Evolutionary conservation across 2,113 vertebrate species (phyloP).

Genomic region (Eidolon helvum): DNA sequence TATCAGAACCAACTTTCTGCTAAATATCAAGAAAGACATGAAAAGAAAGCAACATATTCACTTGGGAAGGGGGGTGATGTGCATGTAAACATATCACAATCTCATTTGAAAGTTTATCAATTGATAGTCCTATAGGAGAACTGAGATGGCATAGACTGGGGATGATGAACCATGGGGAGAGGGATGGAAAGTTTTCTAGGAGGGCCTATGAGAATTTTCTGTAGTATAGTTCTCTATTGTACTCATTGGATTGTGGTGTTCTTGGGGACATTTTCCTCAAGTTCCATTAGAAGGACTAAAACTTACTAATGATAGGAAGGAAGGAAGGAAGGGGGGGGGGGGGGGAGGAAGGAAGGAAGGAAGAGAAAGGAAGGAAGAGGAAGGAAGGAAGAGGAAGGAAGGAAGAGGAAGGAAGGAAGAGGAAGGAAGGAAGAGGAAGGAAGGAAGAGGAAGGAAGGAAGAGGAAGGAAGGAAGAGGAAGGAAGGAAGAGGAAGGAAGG

Average conservation of each 20-base stretch:
- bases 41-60: not conserved
- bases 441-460: too few species aligned
- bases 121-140: too few species aligned
- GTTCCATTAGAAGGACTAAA: not conserved
- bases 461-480: not conserved
- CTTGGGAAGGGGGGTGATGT: accelerated
- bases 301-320: not conserved
- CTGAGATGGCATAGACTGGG: accelerated
- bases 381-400: too few species aligned
- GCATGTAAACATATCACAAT: too few species aligned
- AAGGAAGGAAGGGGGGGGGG: too few species aligned
- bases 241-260: not conserved
- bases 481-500: not conserved
- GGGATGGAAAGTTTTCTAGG: too few species aligned
- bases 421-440: too few species aligned
- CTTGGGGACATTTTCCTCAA: not conserved
- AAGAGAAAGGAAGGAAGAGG: not conserved
- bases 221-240: not conserved
- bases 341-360: too few species aligned
- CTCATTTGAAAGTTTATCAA: not conserved
- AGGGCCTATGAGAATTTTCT: not conserved
- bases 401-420: not conserved
- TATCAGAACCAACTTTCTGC: not conserved
- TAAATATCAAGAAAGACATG: not conserved
- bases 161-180: too few species aligned